Base-by-base conservation (phyloP, 1,140 invertebrate genomes). In the Teleopsis dalmanni region DNA sequence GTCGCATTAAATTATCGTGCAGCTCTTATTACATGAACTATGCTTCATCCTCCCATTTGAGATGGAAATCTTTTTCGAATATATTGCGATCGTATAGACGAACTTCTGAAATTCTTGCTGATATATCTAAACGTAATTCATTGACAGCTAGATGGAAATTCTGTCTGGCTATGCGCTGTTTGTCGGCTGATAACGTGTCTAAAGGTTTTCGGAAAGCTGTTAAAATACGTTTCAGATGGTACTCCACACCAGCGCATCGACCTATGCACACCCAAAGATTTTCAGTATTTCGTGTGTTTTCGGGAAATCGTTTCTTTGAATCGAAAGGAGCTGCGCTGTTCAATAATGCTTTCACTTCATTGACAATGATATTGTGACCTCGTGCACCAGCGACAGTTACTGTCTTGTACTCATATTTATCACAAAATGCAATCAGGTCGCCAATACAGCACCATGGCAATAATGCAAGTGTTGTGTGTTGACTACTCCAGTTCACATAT, bases 251-350 rank as follows among this genome's bases (percentile, higher is more conserved):
- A 44, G 64, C 59, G 27, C 64, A 64, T 16, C 64, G 61, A 3
- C 64, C 57, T 22, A 67, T 64, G 50, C 64, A 67, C 4, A 67
- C 58, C 61, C 59, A 67, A n/a, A 67, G 45, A 44, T 67, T 67
- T 57, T 67, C 64, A 27, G 64, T 59, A 51, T 65, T 64, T 31
- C 58, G 59, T 10, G 67, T 67, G 54, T 67, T 61, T 37, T 54
- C 61, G 6, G 64, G 64, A 27, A 67, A 67, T 5, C 64, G 59
- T 26, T 60, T 64, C 1, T 60, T 57, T 34, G 61, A 52, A 48
- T 60, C 60, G 13, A 67, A 67, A 3, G 64, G 64, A 18, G 64
- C 55, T 31, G 56, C 55, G 5, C 59, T 53, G 6, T 48, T 57
- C 3, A 67, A 38, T 41, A 67, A 18, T 1, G 56, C 48, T 2